Conservation (phyloP, 2,113 vertebrate species). For the Melanostigma gelatinosum region DNA sequence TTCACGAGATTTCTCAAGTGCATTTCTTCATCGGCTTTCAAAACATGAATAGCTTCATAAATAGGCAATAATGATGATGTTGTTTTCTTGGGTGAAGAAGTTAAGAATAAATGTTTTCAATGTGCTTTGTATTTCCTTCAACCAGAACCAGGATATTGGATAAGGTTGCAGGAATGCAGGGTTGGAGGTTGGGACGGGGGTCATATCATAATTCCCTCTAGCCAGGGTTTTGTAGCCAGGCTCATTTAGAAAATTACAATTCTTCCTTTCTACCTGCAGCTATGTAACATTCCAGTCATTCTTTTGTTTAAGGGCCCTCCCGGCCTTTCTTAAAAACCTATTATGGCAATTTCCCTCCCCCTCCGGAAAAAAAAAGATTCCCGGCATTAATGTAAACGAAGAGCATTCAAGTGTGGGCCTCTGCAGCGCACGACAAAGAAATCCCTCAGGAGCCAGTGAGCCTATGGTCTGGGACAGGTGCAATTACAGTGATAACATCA, state of each 20-base stretch:
- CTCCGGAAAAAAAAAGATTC: slow-evolving; percentile 58
- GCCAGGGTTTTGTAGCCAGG: slow-evolving; percentile 32
- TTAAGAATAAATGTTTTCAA: slow-evolving; percentile 55
- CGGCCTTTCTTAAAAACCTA: slow-evolving; percentile 75
- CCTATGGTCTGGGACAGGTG: slow-evolving; percentile 82
- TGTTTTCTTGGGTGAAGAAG: neutral
- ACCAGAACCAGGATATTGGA: slow-evolving; percentile 49
- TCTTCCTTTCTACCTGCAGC: slow-evolving; percentile 70
- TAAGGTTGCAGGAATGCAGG: slow-evolving; percentile 46
- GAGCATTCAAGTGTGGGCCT: slow-evolving; percentile 78
- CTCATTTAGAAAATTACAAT: slow-evolving; percentile 45
- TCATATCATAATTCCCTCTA: slow-evolving; percentile 64
- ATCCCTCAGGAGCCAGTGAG: slow-evolving; percentile 75
- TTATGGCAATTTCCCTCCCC: slow-evolving; percentile 76
- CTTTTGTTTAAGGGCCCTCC: slow-evolving; percentile 68
- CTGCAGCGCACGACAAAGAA: slow-evolving; percentile 80
- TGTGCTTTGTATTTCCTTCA: slow-evolving; percentile 57
- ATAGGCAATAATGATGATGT: slow-evolving; percentile 23
- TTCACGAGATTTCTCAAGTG: neutral
- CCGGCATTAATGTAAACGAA: slow-evolving; percentile 85
- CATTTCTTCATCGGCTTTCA: neutral
- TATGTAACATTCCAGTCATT: slow-evolving; percentile 55
- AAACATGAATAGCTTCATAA: slow-evolving; percentile 3
- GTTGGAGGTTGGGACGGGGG: slow-evolving; percentile 39
- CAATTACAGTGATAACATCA: slow-evolving; percentile 87